Evolutionary conservation across 2,888 invertebrate genomes (phyloP).

Genomic region (Branchinecta sandiegonensis): DNA sequence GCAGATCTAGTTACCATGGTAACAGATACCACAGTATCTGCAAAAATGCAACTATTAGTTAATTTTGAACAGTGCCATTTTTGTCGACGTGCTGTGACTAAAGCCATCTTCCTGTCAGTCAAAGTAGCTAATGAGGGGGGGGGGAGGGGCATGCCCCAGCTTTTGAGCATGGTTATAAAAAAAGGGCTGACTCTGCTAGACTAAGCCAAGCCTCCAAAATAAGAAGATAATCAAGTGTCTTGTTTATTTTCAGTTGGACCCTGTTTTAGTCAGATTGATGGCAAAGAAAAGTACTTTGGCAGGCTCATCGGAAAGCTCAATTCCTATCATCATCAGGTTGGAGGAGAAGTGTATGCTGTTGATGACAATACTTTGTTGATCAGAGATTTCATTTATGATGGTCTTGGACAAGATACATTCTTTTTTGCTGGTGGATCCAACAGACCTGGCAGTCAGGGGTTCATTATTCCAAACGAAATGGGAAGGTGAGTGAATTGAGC

Average conservation of each 20-base stretch:
- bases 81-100: no score
- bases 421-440: conserved; percentile 77
- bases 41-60: no score
- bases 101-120: no score
- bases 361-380: conserved; percentile 67
- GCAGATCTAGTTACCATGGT: no score
- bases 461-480: conserved; percentile 73
- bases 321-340: conserved; percentile 70
- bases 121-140: no score
- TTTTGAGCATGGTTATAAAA: no score
- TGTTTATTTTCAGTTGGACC: conserved; percentile 5
- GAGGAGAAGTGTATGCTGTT: conserved; percentile 75
- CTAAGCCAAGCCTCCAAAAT: no score
- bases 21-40: no score
- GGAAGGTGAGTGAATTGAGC: conserved; percentile 49
- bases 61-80: no score
- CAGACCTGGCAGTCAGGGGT: conserved; percentile 75
- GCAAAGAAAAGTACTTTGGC: conserved; percentile 38
- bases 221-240: no score
- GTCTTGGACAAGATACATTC: conserved; percentile 76
- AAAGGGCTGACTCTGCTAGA: no score
- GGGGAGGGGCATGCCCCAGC: no score
- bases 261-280: conserved; percentile 20
- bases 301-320: conserved; percentile 69
- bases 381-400: conserved; percentile 72